A percentile compares a stretch with the other conserved stretches of the same genome.
These are phyloP conservation scores for Neodiprion pinetum DNA, from an alignment of 1,140 invertebrate genomes.

Conservation along the genomic window DNA sequence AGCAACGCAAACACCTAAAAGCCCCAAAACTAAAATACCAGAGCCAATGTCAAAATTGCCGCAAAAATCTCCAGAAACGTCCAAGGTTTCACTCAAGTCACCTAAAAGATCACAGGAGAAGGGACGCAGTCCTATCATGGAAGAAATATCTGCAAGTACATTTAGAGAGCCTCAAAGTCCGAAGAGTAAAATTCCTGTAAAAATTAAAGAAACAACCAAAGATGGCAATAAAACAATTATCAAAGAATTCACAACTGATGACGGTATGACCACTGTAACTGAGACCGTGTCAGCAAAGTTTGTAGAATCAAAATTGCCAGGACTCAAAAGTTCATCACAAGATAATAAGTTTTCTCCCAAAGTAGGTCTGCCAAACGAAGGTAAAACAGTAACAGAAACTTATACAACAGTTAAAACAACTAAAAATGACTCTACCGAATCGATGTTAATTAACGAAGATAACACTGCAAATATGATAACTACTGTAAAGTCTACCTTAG, in stretches of 20 bases:
- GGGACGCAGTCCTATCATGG: slow-evolving; percentile 9
- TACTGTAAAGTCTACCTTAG: slow-evolving; percentile 4
- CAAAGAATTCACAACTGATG: background rate
- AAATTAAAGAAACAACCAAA: slow-evolving; percentile 44
- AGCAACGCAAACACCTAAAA: slow-evolving; percentile 29
- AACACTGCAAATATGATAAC: slow-evolving; percentile 2
- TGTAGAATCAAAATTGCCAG: background rate
- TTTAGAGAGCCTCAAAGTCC: slow-evolving; percentile 19
- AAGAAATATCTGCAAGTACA: slow-evolving; percentile 17
- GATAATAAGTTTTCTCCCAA: background rate
- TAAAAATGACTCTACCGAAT: background rate
- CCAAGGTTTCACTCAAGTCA: slow-evolving; percentile 13
- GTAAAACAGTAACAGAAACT: slow-evolving; percentile 11
- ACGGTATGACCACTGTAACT: slow-evolving; percentile 10
- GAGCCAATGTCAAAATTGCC: slow-evolving; percentile 32
- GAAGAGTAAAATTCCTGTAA: slow-evolving; percentile 60
- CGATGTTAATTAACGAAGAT: background rate
- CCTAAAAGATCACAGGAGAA: background rate
- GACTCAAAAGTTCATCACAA: background rate
- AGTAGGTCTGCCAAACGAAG: background rate
- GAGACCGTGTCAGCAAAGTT: slow-evolving; percentile 11
- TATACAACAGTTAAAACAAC: slow-evolving; percentile 4
- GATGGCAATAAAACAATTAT: slow-evolving; percentile 5
- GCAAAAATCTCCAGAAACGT: slow-evolving; percentile 28
- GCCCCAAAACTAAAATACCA: slow-evolving; percentile 32